These are phyloP conservation scores for Oscheius sp. DNA, from an alignment of 2,888 invertebrate species.

Conservation along the genomic window DNA sequence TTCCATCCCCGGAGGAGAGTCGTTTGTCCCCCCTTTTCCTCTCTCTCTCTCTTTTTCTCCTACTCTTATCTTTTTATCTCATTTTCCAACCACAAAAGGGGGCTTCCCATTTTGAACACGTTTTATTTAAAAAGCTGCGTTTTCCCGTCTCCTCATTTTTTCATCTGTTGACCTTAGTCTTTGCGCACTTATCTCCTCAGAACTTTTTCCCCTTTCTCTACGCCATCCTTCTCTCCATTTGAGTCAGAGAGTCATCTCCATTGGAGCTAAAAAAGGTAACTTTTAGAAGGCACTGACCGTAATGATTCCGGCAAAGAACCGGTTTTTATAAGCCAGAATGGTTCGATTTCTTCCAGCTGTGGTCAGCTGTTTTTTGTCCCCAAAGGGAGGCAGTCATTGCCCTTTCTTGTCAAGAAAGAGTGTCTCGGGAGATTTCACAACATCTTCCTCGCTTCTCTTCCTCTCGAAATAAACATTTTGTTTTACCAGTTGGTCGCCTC, in stretches of 20 bases:
- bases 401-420: not conserved
- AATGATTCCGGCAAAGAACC: slow-evolving; percentile 1
- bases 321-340: not conserved
- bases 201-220: no score
- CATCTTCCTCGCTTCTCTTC: not conserved
- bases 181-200: no score
- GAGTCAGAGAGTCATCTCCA: no score
- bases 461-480: not conserved
- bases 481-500: not conserved
- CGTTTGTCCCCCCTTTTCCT: not conserved
- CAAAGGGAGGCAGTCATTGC: no score
- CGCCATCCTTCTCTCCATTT: not conserved
- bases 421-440: not conserved
- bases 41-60: not conserved
- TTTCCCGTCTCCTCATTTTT: not conserved
- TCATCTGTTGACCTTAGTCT: not conserved
- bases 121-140: not conserved
- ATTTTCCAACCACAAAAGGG: not conserved
- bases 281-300: not conserved
- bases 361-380: no score
- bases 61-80: not conserved
- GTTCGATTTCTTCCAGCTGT: not conserved
- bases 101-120: not conserved
- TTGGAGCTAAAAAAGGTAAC: not conserved
- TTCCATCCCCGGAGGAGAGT: not conserved